A percentile compares a stretch with the other conserved stretches of the same genome.
phyloP scores from a whole-genome alignment of 2,113 vertebrate genomes.

The Origma solitaria region DNA sequence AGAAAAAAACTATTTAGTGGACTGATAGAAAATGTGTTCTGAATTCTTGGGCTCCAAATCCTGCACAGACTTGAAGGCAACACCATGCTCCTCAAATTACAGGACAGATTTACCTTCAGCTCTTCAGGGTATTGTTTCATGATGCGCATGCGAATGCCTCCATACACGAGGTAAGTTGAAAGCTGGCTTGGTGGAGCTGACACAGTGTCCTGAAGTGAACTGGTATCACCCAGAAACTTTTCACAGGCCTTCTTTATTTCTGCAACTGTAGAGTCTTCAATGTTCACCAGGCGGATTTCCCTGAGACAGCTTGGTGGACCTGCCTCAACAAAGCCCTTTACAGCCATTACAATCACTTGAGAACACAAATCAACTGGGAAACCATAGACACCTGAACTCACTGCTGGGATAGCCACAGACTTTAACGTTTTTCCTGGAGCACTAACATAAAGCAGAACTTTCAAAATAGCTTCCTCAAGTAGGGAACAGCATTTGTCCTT shows the following conservation, averaged over 20 bases:
- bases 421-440: rapidly evolving
- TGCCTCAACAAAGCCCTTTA: conserved; percentile 31
- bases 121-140: conserved; percentile 57
- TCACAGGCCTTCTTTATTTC: conserved; percentile 76
- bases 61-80: not conserved
- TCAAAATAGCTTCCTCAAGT: conserved; percentile 27
- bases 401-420: conserved; percentile 86
- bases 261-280: conserved; percentile 71
- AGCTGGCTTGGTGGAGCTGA: not conserved
- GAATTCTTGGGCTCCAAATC: not conserved
- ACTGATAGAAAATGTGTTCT: not conserved
- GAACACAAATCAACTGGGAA: conserved; percentile 80
- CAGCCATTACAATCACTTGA: conserved; percentile 66
- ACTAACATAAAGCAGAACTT: conserved; percentile 49
- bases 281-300: conserved; percentile 82
- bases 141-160: conserved; percentile 51
- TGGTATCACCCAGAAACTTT: not conserved
- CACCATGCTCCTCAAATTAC: not conserved
- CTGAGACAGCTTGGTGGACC: not conserved
- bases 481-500: rapidly evolving
- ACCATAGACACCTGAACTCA: conserved; percentile 85
- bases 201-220: not conserved
- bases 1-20: not conserved
- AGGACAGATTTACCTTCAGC: conserved; percentile 68
- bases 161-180: not conserved